Conservation (phyloP, 2,888 invertebrate species). For the Anthrax anthrax region DNA sequence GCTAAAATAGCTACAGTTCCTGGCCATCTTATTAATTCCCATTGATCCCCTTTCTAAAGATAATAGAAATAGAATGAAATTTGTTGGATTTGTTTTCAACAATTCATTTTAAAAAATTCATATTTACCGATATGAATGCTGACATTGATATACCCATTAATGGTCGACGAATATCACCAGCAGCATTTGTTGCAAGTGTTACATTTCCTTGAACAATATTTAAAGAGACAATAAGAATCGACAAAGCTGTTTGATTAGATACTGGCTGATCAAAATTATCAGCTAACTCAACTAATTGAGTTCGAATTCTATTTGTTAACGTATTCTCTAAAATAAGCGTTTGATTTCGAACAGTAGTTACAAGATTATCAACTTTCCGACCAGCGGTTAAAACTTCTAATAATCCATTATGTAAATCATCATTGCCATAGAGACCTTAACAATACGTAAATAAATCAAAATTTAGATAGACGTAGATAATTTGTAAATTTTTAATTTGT, state of each 20-base stretch:
- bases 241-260: conserved; percentile 61
- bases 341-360: conserved; percentile 68
- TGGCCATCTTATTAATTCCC: conserved; percentile 72
- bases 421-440: conserved; percentile 73
- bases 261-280: conserved; percentile 66
- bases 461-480: too few relatives aligned
- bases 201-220: conserved; percentile 59
- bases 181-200: conserved; percentile 58
- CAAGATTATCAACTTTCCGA: conserved; percentile 63
- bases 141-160: conserved; percentile 56
- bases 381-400: conserved; percentile 67
- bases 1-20: conserved; percentile 79
- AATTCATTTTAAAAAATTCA: too few relatives aligned
- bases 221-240: conserved; percentile 52
- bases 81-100: background rate
- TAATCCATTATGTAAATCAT: conserved; percentile 83
- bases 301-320: conserved; percentile 52
- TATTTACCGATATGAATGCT: conserved; percentile 36
- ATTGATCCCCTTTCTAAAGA: conserved; percentile 50
- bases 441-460: too few relatives aligned
- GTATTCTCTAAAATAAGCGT: conserved; percentile 63
- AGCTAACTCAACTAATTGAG: conserved; percentile 53
- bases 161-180: conserved; percentile 59
- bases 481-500: background rate
- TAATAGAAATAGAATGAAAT: conserved; percentile 7